A percentile compares a stretch with the other conserved stretches of the same genome.
These are phyloP conservation scores for Arenaria interpres DNA, from an alignment of 2,113 vertebrate species.

Conservation along the genomic window DNA sequence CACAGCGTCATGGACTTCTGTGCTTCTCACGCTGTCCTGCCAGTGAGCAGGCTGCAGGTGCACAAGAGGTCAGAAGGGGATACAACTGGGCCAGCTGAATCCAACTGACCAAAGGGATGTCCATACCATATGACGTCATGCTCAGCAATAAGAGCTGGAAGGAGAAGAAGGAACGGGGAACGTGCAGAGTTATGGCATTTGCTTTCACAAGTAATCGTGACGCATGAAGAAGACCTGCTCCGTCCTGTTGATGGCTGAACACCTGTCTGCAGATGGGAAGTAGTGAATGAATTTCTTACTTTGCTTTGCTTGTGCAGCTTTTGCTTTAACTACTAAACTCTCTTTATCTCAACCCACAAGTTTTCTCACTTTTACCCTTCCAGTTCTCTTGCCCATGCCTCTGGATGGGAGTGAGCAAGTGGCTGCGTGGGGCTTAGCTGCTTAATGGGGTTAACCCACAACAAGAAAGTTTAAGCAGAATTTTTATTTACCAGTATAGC, in stretches of 20 bases:
- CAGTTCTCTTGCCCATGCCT: not conserved
- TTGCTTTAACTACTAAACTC: not conserved
- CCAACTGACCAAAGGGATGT: too few species aligned
- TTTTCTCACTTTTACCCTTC: not conserved
- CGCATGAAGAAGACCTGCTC: not conserved
- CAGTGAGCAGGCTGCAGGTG: not conserved
- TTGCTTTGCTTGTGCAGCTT: not conserved
- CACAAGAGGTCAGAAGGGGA: not conserved
- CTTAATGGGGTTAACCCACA: not conserved
- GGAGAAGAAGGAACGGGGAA: not conserved
- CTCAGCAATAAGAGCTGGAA: not conserved
- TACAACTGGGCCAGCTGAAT: not conserved
- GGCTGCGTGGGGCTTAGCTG: accelerated
- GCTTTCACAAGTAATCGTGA: too few species aligned
- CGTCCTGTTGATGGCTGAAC: not conserved
- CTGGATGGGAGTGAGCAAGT: not conserved
- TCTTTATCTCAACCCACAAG: not conserved
- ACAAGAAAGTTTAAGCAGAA: not conserved
- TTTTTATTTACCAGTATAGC: not conserved
- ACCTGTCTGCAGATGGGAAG: not conserved
- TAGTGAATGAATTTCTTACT: too few species aligned
- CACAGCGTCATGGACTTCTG: not conserved
- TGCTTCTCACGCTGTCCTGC: not conserved
- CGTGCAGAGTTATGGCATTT: not conserved
- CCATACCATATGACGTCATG: not conserved